phyloP scores from a whole-genome alignment of 2,113 vertebrate genomes.

The Clupea harengus region DNA sequence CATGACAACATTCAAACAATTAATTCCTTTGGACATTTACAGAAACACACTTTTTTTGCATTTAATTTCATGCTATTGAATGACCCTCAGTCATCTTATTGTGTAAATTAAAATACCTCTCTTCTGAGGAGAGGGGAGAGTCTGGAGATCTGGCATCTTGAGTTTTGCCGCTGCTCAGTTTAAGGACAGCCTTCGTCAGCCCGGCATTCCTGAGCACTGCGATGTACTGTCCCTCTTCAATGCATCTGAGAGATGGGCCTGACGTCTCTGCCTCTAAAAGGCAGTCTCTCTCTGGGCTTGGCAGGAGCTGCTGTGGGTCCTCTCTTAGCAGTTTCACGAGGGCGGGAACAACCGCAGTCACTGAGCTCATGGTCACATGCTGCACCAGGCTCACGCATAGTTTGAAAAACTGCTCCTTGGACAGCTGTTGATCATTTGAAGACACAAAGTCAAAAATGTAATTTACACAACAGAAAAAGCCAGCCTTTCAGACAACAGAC shows the following conservation, averaged over 20 bases:
- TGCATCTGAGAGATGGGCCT: neutral
- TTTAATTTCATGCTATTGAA: too few species aligned
- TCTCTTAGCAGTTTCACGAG: neutral
- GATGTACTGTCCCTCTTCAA: neutral
- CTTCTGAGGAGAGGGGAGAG: neutral
- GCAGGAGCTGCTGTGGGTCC: neutral
- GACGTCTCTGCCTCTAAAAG: neutral
- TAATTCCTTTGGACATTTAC: neutral
- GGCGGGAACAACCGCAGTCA: neutral
- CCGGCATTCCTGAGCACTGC: neutral
- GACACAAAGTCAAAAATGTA: neutral
- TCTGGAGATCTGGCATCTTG: neutral
- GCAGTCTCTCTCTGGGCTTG: neutral
- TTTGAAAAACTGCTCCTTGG: neutral
- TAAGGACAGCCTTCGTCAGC: neutral
- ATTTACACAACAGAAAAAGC: neutral
- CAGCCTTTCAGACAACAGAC: neutral
- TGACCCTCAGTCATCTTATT: neutral
- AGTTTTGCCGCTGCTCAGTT: neutral
- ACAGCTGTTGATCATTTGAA: neutral
- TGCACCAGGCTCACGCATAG: neutral
- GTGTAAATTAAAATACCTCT: neutral
- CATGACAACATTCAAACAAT: neutral
- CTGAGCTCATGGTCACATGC: neutral
- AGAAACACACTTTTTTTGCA: too few species aligned